phyloP scores from a whole-genome alignment of 1,140 invertebrate genomes.

The Drosophila hydei region DNA sequence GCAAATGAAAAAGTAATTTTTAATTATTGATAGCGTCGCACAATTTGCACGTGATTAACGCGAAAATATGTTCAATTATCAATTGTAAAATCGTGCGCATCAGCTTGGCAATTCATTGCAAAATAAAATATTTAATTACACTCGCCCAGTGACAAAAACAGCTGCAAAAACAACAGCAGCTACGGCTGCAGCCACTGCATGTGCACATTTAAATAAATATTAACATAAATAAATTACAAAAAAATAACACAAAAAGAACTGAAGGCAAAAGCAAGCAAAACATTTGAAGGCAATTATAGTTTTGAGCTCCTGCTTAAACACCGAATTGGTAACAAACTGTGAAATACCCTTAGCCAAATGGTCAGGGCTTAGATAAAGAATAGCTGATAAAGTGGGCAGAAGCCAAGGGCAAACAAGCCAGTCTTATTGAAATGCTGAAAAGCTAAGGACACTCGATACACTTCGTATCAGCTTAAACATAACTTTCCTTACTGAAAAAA shows the following conservation, averaged over 20 bases:
- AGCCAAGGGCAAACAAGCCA: no score
- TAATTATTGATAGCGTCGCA: conserved; percentile 37
- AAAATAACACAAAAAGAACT: conserved; percentile 8
- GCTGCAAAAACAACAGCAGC: conserved; percentile 6
- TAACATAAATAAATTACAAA: conserved; percentile 39
- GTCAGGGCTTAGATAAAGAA: no score
- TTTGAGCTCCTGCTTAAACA: conserved; percentile 7
- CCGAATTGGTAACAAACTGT: background rate
- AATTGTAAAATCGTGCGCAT: conserved; percentile 43
- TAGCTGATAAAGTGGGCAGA: no score
- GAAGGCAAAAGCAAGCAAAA: conserved; percentile 35
- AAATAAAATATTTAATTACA: conserved; percentile 39
- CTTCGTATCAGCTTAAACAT: no score
- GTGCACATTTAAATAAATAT: conserved; percentile 49
- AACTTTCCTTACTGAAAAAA: no score
- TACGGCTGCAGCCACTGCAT: background rate
- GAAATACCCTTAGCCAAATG: background rate
- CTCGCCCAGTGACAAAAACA: conserved; percentile 15
- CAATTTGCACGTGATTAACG: conserved; percentile 66
- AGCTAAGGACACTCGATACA: no score
- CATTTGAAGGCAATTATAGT: conserved; percentile 65
- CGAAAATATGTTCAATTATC: conserved; percentile 68
- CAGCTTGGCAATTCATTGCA: conserved; percentile 12
- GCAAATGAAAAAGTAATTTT: conserved; percentile 52
- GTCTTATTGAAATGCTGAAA: no score